A percentile compares a stretch with the other conserved stretches of the same genome.
These are phyloP conservation scores for Chamaea fasciata DNA, from an alignment of 2,113 vertebrate genomes.

Conservation along the genomic window DNA sequence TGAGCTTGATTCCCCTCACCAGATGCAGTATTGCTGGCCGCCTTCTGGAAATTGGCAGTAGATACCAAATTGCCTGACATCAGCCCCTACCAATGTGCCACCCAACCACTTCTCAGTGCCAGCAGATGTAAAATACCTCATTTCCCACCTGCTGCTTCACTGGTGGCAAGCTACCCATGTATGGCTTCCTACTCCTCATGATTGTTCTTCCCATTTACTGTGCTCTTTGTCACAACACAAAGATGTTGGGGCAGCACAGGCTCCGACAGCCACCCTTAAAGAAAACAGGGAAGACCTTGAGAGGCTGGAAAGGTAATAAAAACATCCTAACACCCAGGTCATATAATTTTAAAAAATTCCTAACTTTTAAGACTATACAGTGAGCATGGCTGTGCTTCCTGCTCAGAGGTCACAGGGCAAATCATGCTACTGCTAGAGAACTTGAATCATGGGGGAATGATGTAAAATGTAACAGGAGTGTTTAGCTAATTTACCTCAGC, in stretches of 20 bases:
- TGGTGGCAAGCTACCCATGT: background rate
- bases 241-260: background rate
- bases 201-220: background rate
- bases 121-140: background rate
- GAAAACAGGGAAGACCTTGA: background rate
- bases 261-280: background rate
- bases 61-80: background rate
- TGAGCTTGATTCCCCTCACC: background rate
- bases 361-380: background rate
- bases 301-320: background rate
- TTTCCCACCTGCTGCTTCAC: background rate
- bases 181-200: background rate
- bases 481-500: background rate
- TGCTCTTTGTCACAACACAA: background rate
- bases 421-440: background rate
- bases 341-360: background rate
- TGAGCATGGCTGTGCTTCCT: background rate
- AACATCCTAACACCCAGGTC: background rate
- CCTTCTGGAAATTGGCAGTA: background rate
- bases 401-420: background rate
- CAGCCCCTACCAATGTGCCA: background rate
- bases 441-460: background rate
- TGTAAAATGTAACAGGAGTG: background rate
- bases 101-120: background rate
- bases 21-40: background rate